These are phyloP conservation scores for Coracopsis vasa DNA, from an alignment of 2,113 vertebrate genomes.

Conservation along the genomic window DNA sequence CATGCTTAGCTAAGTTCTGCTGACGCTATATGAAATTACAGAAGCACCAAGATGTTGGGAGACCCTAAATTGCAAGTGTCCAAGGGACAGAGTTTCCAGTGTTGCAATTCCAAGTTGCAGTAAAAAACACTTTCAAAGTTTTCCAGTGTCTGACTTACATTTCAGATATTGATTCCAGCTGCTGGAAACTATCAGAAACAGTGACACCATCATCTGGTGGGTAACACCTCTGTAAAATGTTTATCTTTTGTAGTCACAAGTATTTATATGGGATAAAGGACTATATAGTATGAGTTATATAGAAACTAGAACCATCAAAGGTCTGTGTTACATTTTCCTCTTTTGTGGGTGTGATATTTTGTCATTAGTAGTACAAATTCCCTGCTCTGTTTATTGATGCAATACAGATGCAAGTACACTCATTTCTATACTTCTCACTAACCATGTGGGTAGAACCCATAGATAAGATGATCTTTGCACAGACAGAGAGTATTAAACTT, in stretches of 20 bases:
- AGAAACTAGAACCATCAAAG: neutral
- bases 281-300: neutral
- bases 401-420: neutral
- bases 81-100: neutral
- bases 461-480: neutral
- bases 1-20: neutral
- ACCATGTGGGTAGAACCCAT: neutral
- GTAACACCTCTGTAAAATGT: neutral
- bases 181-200: neutral
- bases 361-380: neutral
- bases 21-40: neutral
- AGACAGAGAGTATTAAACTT: neutral
- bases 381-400: neutral
- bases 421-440: neutral
- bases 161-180: neutral
- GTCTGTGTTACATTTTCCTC: neutral
- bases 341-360: neutral
- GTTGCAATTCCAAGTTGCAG: rapidly evolving
- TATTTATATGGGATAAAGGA: neutral
- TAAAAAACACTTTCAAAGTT: neutral
- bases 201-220: neutral
- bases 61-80: neutral
- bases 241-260: neutral
- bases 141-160: neutral
- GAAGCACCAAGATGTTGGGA: neutral